Percentiles rank a stretch among this genome's conserved stretches.
phyloP scores from a whole-genome alignment of 2,888 invertebrate species.

The Platycheirus albimanus region DNA sequence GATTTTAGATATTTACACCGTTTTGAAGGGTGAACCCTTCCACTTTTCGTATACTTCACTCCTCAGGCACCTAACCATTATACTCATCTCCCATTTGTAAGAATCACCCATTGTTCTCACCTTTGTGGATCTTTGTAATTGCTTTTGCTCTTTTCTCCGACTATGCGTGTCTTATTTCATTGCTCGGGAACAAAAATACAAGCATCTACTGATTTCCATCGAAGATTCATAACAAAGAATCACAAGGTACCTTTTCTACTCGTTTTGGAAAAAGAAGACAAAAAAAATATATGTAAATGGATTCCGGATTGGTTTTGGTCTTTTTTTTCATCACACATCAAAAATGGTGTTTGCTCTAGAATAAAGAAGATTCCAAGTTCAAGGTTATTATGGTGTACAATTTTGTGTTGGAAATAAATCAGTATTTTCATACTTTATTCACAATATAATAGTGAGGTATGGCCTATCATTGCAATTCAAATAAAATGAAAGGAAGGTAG shows the following conservation, averaged over 20 bases:
- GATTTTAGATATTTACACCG: constrained; percentile 41
- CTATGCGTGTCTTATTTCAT: constrained; percentile 45
- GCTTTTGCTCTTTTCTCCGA: constrained; percentile 45
- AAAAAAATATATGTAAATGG: constrained; percentile 33
- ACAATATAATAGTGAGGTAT: not conserved
- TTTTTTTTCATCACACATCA: constrained; percentile 28
- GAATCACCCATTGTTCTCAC: constrained; percentile 50
- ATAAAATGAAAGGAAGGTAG: not conserved
- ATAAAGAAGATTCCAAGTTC: constrained; percentile 58
- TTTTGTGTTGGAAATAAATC: constrained; percentile 38
- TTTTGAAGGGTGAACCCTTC: constrained; percentile 48
- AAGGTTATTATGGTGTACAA: constrained; percentile 55
- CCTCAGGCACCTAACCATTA: constrained; percentile 21
- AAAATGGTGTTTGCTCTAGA: constrained; percentile 58
- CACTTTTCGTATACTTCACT: constrained; percentile 21
- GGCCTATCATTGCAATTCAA: constrained; percentile 27
- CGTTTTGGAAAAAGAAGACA: constrained; percentile 12
- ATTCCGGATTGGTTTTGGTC: constrained; percentile 49
- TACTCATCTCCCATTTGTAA: constrained; percentile 4
- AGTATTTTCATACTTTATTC: constrained; percentile 28
- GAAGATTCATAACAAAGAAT: constrained; percentile 15
- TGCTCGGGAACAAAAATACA: constrained; percentile 17
- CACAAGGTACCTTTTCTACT: not conserved
- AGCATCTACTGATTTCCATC: constrained; percentile 23
- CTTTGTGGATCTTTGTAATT: constrained; percentile 38